Evolutionary conservation across 1,140 invertebrate genomes (phyloP).

Genomic region (Mizuhopecten yessoensis): DNA sequence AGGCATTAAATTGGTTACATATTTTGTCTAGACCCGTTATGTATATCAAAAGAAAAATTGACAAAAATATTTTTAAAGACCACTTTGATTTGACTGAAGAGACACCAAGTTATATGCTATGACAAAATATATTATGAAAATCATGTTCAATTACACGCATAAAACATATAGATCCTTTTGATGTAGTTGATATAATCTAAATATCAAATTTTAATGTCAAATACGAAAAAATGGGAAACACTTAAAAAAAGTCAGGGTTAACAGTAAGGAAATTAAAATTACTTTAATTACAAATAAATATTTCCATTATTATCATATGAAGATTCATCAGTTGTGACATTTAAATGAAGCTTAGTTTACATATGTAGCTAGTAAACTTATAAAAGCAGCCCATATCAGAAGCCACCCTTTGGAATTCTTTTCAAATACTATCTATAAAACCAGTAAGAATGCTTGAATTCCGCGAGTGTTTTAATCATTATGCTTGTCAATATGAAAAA

Average conservation of each 20-base stretch:
- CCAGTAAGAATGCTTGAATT: no score
- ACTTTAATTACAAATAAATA: neutral
- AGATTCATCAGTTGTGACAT: neutral
- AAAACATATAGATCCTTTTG: neutral
- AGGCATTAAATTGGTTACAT: neutral
- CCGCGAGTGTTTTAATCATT: no score
- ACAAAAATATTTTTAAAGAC: neutral
- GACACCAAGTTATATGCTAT: neutral
- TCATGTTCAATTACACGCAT: neutral
- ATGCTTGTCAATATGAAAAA: no score
- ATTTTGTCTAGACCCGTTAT: slow-evolving; percentile 1
- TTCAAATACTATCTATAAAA: no score
- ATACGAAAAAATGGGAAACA: no score
- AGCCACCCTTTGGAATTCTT: no score
- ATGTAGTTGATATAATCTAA: neutral
- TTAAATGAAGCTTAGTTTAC: neutral
- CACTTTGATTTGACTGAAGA: neutral
- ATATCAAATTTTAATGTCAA: neutral
- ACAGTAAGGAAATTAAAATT: neutral
- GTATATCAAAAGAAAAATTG: neutral
- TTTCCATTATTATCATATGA: neutral
- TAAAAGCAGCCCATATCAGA: neutral
- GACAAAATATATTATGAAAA: neutral
- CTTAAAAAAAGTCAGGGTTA: neutral
- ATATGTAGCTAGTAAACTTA: neutral